phyloP scores from a whole-genome alignment of 2,113 vertebrate genomes.

The Micronycteris hirsuta region DNA sequence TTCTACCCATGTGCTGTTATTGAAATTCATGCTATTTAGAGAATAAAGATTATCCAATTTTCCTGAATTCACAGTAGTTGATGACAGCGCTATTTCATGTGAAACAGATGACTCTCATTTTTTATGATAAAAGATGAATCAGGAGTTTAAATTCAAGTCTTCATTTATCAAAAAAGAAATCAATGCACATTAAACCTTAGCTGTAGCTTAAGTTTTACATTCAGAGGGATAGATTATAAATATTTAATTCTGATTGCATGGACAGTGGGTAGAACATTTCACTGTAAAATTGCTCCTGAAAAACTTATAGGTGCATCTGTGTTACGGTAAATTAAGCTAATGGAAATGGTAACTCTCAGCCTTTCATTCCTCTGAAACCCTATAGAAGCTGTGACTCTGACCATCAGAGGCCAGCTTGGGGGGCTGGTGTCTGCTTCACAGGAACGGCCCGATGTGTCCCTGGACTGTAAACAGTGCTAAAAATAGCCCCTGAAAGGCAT shows the following conservation, averaged over 20 bases:
- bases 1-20: background rate
- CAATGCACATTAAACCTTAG: background rate
- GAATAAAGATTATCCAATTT: slow-evolving; percentile 39
- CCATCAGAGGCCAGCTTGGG: slow-evolving; percentile 44
- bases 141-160: slow-evolving; percentile 26
- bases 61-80: slow-evolving; percentile 24
- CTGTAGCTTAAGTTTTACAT: background rate
- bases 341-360: slow-evolving; percentile 36
- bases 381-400: slow-evolving; percentile 51
- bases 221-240: background rate
- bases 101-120: background rate
- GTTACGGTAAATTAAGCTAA: slow-evolving; percentile 49
- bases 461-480: slow-evolving; percentile 70
- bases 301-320: background rate
- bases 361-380: slow-evolving; percentile 55
- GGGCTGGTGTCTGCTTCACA: background rate
- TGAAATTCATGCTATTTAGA: slow-evolving; percentile 37
- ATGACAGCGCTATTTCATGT: slow-evolving; percentile 24
- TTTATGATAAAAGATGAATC: background rate
- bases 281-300: background rate
- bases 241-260: background rate
- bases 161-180: slow-evolving; percentile 1
- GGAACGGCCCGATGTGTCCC: slow-evolving; percentile 18
- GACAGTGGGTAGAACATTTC: background rate
- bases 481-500: slow-evolving; percentile 75